phyloP scores from a whole-genome alignment of 2,113 vertebrate species.

The Lasiurus borealis region DNA sequence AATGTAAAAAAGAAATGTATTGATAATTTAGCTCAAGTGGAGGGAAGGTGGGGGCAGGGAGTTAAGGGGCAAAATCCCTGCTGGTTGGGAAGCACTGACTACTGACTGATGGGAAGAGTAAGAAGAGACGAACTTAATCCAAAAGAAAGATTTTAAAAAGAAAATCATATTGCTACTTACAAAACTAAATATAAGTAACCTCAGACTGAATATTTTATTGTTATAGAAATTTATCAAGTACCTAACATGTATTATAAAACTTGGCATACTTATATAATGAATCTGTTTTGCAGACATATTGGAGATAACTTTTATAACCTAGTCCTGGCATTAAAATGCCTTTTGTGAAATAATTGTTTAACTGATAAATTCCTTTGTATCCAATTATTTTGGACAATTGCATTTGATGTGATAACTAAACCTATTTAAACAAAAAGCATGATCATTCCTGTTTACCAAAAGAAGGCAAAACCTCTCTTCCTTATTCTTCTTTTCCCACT shows the following conservation, averaged over 20 bases:
- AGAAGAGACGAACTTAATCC: not conserved
- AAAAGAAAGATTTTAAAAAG: not conserved
- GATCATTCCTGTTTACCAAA: not conserved
- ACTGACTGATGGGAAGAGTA: not conserved
- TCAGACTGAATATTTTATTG: not conserved
- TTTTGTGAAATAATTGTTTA: conserved; percentile 38
- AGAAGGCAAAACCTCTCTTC: not conserved
- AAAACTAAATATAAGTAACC: not conserved
- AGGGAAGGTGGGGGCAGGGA: too few species aligned
- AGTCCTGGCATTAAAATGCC: not conserved
- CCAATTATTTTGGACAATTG: not conserved
- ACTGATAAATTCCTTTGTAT: not conserved
- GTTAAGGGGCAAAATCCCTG: not conserved
- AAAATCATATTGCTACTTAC: not conserved
- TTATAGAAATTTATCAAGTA: not conserved
- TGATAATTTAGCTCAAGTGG: too few species aligned
- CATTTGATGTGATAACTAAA: not conserved
- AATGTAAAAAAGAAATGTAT: not conserved
- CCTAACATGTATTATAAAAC: not conserved
- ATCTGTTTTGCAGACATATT: not conserved
- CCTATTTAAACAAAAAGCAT: conserved; percentile 5
- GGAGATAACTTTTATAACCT: not conserved
- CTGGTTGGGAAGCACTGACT: not conserved
- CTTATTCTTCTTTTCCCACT: not conserved
- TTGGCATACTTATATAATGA: not conserved